These are phyloP conservation scores for Pseudopipra pipra DNA, from an alignment of 2,113 vertebrate genomes.

Conservation along the genomic window DNA sequence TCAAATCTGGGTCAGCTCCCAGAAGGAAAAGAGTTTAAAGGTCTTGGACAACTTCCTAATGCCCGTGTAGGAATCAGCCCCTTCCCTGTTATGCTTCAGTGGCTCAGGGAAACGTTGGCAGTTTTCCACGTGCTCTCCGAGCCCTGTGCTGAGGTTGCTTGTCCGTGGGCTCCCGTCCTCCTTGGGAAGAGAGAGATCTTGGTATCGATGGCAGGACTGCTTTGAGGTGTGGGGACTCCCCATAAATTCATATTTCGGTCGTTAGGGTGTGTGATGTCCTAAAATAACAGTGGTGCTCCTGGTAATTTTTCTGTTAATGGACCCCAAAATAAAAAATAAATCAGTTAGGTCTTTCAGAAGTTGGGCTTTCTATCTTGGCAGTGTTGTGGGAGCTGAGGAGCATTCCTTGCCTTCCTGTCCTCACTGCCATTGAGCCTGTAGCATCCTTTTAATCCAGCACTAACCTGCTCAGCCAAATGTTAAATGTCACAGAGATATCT, in stretches of 20 bases:
- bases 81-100: background rate
- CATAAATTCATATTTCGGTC: background rate
- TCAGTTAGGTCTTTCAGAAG: background rate
- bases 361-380: background rate
- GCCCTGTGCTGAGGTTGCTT: background rate
- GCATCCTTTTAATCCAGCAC: background rate
- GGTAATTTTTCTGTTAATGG: background rate
- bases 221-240: background rate
- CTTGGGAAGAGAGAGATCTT: background rate
- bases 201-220: background rate
- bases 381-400: background rate
- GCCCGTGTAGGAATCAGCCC: rapidly evolving
- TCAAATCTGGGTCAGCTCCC: background rate
- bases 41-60: background rate
- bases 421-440: background rate
- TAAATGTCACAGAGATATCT: background rate
- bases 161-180: background rate
- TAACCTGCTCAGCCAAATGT: background rate
- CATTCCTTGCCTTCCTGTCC: background rate
- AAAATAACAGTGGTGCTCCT: background rate
- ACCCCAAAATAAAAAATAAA: background rate
- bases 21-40: background rate
- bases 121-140: background rate
- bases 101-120: background rate
- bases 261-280: background rate